Conservation (phyloP, 92 coral and sea anemone genomes). For the Montipora capitata region DNA sequence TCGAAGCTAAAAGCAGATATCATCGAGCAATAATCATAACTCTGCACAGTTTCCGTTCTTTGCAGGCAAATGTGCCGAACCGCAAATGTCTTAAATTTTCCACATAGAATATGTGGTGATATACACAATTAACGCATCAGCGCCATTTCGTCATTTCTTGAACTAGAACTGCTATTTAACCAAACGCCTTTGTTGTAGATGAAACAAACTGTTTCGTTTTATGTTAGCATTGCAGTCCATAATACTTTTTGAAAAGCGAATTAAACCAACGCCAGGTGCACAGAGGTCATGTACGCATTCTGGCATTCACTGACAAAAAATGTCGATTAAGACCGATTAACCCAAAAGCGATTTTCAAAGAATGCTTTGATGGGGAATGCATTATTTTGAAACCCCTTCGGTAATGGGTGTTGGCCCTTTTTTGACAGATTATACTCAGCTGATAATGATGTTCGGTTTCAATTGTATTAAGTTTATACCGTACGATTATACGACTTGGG, state of each 20-base stretch:
- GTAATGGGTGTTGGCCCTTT: not conserved
- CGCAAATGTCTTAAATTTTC: not conserved
- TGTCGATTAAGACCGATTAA: no score
- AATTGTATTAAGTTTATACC: no score
- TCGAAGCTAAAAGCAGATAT: no score
- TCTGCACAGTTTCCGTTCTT: no score
- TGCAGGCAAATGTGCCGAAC: no score
- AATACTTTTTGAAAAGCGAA: no score
- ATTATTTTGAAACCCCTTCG: not conserved
- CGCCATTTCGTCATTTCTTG: slow-evolving; percentile 11
- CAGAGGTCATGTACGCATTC: slow-evolving; percentile 13
- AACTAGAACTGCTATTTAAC: not conserved
- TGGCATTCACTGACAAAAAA: not conserved
- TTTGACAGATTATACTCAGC: not conserved
- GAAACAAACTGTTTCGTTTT: slow-evolving; percentile 32
- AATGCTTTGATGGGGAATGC: not conserved
- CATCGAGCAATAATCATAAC: no score
- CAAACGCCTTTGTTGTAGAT: slow-evolving; percentile 11
- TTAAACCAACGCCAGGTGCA: slow-evolving; percentile 10
- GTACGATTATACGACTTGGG: no score
- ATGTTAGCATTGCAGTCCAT: slow-evolving; percentile 1
- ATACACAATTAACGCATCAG: not conserved
- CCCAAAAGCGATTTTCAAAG: not conserved
- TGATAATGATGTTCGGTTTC: not conserved
- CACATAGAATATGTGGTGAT: not conserved